phyloP scores from a whole-genome alignment of 2,888 invertebrate species.

The Drosophila nr. fundita region DNA sequence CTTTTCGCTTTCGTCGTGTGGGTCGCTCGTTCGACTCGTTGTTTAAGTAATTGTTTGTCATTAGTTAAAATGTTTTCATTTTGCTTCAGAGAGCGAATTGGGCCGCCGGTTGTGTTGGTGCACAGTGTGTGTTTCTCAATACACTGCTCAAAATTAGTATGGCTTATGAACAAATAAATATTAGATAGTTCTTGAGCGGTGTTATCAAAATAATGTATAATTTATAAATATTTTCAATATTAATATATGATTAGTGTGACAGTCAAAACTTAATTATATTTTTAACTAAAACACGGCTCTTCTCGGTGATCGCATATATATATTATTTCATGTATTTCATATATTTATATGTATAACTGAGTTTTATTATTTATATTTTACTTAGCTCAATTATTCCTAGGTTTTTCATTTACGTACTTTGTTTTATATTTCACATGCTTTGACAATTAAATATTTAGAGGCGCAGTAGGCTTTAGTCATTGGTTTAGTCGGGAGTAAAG shows the following conservation, averaged over 20 bases:
- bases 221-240: no score
- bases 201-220: neutral
- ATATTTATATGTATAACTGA: no score
- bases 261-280: neutral
- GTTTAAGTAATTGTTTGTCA: constrained; percentile 82
- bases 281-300: neutral
- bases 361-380: no score
- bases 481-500: neutral
- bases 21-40: constrained; percentile 69
- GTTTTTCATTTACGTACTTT: neutral
- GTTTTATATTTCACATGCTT: neutral
- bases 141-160: constrained; percentile 36
- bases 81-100: constrained; percentile 55
- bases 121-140: constrained; percentile 7
- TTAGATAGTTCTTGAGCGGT: neutral
- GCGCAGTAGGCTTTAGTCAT: constrained; percentile 3
- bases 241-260: neutral
- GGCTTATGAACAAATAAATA: neutral
- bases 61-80: constrained; percentile 82
- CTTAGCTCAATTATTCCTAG: neutral
- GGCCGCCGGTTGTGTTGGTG: constrained; percentile 28
- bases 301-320: no score
- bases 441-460: neutral
- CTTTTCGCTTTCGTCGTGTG: constrained; percentile 57
- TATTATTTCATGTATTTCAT: no score